Percentiles rank a stretch among this genome's conserved stretches.
phyloP scores from a whole-genome alignment of 2,888 invertebrate species.

The Leptothorax acervorum region DNA sequence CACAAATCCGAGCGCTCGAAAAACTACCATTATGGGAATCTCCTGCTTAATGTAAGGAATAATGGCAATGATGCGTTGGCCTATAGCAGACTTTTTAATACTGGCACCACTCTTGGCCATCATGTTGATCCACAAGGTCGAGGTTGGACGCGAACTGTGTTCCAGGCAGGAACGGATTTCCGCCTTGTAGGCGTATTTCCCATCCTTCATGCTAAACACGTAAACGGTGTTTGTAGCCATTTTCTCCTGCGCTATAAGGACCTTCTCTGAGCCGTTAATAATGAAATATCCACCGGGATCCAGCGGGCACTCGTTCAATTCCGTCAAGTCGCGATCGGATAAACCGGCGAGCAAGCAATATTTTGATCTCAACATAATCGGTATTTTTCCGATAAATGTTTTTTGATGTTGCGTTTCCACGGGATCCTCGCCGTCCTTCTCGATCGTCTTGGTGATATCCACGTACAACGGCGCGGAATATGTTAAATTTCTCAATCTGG shows the following conservation, averaged over 20 bases:
- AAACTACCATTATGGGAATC: conserved; percentile 99
- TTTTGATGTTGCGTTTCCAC: conserved; percentile 90
- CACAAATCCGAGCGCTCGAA: conserved; percentile 99
- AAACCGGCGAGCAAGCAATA: conserved; percentile 98
- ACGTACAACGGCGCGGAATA: conserved; percentile 99
- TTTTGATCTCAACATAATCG: conserved; percentile 99
- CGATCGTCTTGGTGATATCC: conserved; percentile 98
- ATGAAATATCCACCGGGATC: conserved; percentile 99
- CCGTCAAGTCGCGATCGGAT: conserved; percentile 99
- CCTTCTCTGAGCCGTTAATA: conserved; percentile 99
- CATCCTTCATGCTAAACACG: conserved; percentile 99
- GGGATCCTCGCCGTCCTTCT: conserved; percentile 96
- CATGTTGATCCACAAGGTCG: conserved; percentile 99
- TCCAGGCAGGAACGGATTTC: conserved; percentile 98
- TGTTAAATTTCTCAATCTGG: conserved; percentile 97
- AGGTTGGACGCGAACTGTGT: conserved; percentile 97
- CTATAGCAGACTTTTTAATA: conserved; percentile 99
- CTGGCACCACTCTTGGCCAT: conserved; percentile 99
- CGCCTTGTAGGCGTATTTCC: conserved; percentile 99
- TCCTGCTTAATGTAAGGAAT: conserved; percentile 99
- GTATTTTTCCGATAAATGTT: conserved; percentile 94
- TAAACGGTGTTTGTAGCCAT: conserved; percentile 99
- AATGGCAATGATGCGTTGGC: conserved; percentile 98
- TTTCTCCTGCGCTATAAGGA: conserved; percentile 99
- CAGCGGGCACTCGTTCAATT: conserved; percentile 99